Percentiles rank a stretch among this genome's conserved stretches.
These are phyloP conservation scores for Drosophila ananassae DNA, from an alignment of 1,140 invertebrate species.

Conservation along the genomic window DNA sequence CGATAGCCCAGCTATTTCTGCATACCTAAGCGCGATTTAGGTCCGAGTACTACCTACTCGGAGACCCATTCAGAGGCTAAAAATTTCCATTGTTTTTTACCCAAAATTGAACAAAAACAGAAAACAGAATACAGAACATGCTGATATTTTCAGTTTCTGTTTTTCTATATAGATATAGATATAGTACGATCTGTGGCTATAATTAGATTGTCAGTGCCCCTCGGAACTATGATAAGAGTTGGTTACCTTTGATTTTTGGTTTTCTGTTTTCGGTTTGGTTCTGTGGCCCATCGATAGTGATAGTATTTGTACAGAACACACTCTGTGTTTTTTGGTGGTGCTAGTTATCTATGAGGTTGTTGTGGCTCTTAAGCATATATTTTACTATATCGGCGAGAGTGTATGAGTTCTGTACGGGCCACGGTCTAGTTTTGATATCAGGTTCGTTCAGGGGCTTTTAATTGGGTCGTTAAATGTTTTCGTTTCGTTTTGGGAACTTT, in stretches of 20 bases:
- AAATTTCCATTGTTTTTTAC: slow-evolving; percentile 41
- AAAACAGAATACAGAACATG: background rate
- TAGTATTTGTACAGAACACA: slow-evolving; percentile 7
- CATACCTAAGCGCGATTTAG: slow-evolving; percentile 56
- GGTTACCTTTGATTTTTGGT: slow-evolving; percentile 73
- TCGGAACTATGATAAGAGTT: slow-evolving; percentile 55
- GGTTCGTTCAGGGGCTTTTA: slow-evolving; percentile 69
- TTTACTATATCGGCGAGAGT: slow-evolving; percentile 70
- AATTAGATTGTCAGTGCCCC: slow-evolving; percentile 54
- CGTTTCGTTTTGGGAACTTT: slow-evolving; percentile 24
- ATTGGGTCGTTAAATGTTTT: slow-evolving; percentile 79
- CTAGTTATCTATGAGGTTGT: slow-evolving; percentile 54
- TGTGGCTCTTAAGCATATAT: slow-evolving; percentile 60
- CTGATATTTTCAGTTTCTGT: slow-evolving; percentile 9
- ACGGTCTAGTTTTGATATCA: slow-evolving; percentile 66
- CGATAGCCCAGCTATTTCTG: slow-evolving; percentile 64
- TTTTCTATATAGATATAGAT: slow-evolving; percentile 31
- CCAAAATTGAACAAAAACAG: background rate
- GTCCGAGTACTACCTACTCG: slow-evolving; percentile 3
- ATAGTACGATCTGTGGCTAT: slow-evolving; percentile 52
- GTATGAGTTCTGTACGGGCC: slow-evolving; percentile 21
- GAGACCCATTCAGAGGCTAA: slow-evolving; percentile 28
- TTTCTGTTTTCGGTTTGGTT: slow-evolving; percentile 22
- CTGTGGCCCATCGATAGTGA: slow-evolving; percentile 33
- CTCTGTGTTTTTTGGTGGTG: slow-evolving; percentile 30